Evolutionary conservation across 2,797 vertebrate species (phyloP), one percentile per base, ranked within the genome.

Genomic region (Enoplosus armatus): DNA sequence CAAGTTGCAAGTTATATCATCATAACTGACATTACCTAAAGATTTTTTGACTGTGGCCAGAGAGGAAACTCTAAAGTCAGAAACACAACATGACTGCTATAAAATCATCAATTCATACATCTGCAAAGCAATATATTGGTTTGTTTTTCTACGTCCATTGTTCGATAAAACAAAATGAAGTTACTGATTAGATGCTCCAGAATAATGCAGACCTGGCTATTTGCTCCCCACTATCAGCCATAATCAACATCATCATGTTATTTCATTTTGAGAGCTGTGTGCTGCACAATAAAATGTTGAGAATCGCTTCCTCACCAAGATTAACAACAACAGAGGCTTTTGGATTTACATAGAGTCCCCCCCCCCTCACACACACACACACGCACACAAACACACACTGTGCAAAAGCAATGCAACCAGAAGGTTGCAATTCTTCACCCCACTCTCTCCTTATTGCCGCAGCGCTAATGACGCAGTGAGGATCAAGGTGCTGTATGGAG

Each of bases 401-500:
- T 41, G 55, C 72, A 67, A 80, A 74, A 59, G 76, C 85, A 70
- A 61, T 45, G 61, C 48, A 85, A 82, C 83, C 75, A 63, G 64
- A 82, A 80, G 85, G 89, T 83, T 89, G 74, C 80, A 60, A 78
- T 90, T 87, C 80, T 84, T 90, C 85, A 86, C 83, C 87, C 60
- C 41, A 41, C 65, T 82, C 83, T 86, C 88, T 92, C 85, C 79
- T 89, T 88, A 90, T 84, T 83, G 74, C 90, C 20, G 66, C 78
- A 60, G 87, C 78, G 60, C 87, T 91, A 90, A 91, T 90, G 90
- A 87, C 68, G 73, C 89, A 75, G 71, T 26, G 70, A 88, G 88
- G 83, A 92, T 88, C 87, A 85, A 92, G 92, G 90, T 92, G 86
- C 84, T 81, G 83, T 73, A 65, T 86, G 74, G 89, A 95, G 94